phyloP scores from a whole-genome alignment of 2,888 invertebrate genomes.

The Hemithea aestivaria region DNA sequence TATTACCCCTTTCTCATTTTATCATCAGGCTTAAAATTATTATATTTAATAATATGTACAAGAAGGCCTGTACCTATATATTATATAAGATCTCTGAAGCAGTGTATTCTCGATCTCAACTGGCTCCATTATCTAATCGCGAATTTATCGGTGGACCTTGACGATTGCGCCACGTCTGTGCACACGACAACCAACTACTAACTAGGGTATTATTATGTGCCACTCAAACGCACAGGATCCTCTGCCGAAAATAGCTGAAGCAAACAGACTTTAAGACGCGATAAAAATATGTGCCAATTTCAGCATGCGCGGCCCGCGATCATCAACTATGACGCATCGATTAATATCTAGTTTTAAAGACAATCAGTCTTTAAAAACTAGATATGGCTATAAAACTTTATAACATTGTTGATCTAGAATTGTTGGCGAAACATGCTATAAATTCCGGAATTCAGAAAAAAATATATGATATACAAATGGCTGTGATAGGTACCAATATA shows the following conservation, averaged over 20 bases:
- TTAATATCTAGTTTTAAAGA: too few species aligned
- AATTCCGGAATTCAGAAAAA: too few species aligned
- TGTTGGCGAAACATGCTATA: too few species aligned
- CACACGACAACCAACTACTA: conserved; percentile 10
- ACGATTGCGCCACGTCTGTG: conserved; percentile 28
- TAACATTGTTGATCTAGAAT: too few species aligned
- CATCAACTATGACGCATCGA: neutral
- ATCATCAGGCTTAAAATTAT: too few species aligned
- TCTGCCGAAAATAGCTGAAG: conserved; percentile 28
- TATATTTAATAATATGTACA: too few species aligned
- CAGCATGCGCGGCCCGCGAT: neutral
- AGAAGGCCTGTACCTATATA: too few species aligned
- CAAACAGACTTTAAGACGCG: conserved; percentile 7
- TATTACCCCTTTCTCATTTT: too few species aligned
- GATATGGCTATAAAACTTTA: too few species aligned
- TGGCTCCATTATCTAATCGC: conserved; percentile 40
- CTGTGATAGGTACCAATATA: too few species aligned
- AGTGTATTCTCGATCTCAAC: conserved; percentile 7
- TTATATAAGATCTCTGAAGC: conserved; percentile 19
- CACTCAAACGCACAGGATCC: conserved; percentile 23
- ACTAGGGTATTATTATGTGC: conserved; percentile 11
- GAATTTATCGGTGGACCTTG: conserved; percentile 38
- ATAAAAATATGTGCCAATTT: conserved; percentile 10
- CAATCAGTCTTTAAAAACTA: too few species aligned
- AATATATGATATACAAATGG: too few species aligned